These are phyloP conservation scores for Dromaius novaehollandiae DNA, from an alignment of 2,113 vertebrate genomes.

Conservation along the genomic window DNA sequence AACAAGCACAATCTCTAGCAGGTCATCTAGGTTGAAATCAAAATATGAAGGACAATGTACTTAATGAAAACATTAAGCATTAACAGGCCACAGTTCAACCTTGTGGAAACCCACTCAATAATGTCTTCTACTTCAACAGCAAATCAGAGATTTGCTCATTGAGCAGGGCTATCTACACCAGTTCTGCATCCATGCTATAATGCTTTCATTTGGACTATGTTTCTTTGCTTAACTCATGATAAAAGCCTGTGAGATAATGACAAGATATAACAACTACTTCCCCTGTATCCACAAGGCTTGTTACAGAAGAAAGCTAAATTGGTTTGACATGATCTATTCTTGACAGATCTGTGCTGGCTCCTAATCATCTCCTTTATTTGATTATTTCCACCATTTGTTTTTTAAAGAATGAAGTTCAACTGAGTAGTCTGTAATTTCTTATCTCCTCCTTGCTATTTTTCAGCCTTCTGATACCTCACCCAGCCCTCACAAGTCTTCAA, in stretches of 20 bases:
- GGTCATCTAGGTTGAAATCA: background rate
- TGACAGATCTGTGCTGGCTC: constrained; percentile 58
- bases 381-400: constrained; percentile 31
- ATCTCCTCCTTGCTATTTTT: background rate
- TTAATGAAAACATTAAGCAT: background rate
- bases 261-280: constrained; percentile 60
- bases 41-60: background rate
- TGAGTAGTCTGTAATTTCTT: constrained; percentile 21
- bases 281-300: constrained; percentile 34
- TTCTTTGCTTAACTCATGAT: constrained; percentile 46
- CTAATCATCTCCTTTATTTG: constrained; percentile 53
- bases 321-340: constrained; percentile 56
- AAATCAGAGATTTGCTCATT: constrained; percentile 6
- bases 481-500: background rate
- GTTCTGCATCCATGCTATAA: background rate
- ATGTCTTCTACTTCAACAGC: background rate
- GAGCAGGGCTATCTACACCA: constrained; percentile 5
- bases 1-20: background rate
- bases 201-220: constrained; percentile 6
- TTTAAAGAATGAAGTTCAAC: constrained; percentile 19
- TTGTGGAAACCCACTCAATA: background rate
- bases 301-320: constrained; percentile 65
- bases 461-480: constrained; percentile 16
- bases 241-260: constrained; percentile 62
- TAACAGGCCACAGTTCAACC: background rate